Conservation (phyloP, 2,797 vertebrate genomes). For the Halcyon chelicuti region DNA sequence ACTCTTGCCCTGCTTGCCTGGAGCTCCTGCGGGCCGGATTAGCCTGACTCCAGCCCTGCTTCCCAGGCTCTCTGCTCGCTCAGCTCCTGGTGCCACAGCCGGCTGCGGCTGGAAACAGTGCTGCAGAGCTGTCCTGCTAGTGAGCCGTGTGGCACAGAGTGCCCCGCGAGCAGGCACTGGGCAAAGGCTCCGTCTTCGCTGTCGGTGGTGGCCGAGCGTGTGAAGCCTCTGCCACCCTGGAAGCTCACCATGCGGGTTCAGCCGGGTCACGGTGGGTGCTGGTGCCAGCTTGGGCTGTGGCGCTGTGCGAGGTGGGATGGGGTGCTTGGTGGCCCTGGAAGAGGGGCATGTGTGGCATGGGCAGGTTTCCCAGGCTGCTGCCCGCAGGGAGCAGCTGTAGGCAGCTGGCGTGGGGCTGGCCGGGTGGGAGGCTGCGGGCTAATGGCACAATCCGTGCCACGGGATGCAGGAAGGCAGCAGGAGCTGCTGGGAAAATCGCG, state of each 20-base stretch:
- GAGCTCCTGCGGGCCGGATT: accelerated
- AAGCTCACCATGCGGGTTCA: not conserved
- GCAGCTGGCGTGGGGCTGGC: not conserved
- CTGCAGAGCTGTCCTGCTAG: accelerated
- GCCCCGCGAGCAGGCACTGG: accelerated
- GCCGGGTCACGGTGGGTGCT: not conserved
- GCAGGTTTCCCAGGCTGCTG: not conserved
- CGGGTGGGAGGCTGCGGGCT: not conserved
- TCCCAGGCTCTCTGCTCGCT: not conserved
- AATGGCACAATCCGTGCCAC: not conserved
- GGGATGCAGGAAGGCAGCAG: not conserved
- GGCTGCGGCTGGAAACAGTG: not conserved
- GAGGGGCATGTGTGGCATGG: accelerated
- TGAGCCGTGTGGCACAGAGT: accelerated
- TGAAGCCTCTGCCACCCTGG: accelerated
- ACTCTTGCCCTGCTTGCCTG: not conserved
- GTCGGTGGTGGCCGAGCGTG: not conserved
- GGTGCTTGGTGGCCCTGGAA: accelerated
- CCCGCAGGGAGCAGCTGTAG: not conserved
- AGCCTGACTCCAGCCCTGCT: not conserved
- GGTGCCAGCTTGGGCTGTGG: not conserved
- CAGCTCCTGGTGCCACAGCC: accelerated
- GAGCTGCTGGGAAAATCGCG: not conserved
- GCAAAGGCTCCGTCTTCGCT: not conserved
- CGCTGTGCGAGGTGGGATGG: accelerated